phyloP scores from a whole-genome alignment of 2,888 invertebrate genomes.

The Idaea dimidiata region DNA sequence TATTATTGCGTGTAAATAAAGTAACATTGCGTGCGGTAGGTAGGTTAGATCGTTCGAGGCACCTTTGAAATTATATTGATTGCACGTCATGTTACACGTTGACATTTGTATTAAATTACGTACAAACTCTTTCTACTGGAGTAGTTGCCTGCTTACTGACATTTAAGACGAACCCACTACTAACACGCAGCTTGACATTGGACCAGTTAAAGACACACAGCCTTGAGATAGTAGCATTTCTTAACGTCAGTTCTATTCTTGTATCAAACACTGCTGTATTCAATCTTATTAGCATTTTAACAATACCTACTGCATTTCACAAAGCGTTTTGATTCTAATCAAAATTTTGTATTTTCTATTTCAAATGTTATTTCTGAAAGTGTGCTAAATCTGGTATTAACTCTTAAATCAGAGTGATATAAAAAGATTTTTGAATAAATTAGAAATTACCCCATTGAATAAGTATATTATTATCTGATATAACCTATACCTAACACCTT shows the following conservation, averaged over 20 bases:
- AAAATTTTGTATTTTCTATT: background rate
- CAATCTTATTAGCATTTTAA: conserved; percentile 42
- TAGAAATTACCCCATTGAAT: too few species aligned
- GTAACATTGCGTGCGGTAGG: conserved; percentile 25
- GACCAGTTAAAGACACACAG: conserved; percentile 49
- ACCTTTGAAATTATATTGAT: conserved; percentile 29
- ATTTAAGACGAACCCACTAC: conserved; percentile 58
- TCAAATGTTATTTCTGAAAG: too few species aligned
- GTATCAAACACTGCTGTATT: conserved; percentile 40
- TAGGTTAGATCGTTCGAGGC: conserved; percentile 31
- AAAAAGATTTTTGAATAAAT: too few species aligned
- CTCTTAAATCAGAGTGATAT: too few species aligned
- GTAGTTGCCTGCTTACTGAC: conserved; percentile 55
- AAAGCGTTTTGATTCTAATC: background rate
- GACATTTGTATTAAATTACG: conserved; percentile 41
- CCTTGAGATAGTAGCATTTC: conserved; percentile 50
- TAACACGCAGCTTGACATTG: conserved; percentile 54
- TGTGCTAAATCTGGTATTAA: too few species aligned
- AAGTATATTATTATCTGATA: too few species aligned
- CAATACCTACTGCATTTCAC: background rate
- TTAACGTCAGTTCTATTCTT: conserved; percentile 52
- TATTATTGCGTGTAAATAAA: conserved; percentile 17
- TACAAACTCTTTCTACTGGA: conserved; percentile 43
- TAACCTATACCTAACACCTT: too few species aligned
- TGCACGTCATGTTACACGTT: conserved; percentile 35